Conservation (phyloP, 2,113 vertebrate species). For the Ahaetulla prasina region DNA sequence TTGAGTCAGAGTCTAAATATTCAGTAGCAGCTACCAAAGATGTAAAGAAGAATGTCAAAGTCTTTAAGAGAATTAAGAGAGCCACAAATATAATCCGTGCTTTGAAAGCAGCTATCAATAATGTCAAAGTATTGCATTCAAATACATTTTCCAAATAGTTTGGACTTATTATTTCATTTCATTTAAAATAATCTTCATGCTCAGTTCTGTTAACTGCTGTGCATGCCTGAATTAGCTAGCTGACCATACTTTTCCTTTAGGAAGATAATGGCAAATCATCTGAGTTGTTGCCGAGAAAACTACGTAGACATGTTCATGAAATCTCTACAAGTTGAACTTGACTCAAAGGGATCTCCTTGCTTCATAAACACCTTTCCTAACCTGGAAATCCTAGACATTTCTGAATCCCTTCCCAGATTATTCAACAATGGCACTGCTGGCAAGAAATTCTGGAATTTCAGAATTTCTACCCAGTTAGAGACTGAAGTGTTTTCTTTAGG, state of each 20-base stretch:
- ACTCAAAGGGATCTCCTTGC: background rate
- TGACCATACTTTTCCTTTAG: background rate
- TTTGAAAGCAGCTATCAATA: background rate
- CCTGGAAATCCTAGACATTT: background rate
- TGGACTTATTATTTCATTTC: background rate
- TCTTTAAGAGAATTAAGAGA: background rate
- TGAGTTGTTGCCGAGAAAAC: background rate
- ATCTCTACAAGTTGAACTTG: background rate
- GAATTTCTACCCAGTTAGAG: background rate
- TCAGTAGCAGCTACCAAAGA: background rate
- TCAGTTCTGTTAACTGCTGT: background rate
- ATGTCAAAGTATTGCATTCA: background rate
- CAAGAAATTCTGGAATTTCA: background rate
- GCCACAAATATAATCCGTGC: background rate
- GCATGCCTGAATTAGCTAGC: background rate
- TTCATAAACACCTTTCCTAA: background rate
- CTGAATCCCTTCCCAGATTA: background rate
- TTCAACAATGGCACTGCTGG: background rate
- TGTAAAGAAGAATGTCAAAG: background rate
- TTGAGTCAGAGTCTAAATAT: background rate
- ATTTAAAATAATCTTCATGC: background rate
- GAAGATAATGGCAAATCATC: background rate
- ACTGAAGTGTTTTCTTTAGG: background rate
- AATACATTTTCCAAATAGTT: background rate
- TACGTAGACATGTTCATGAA: background rate